Evolutionary conservation across 2,888 invertebrate species (phyloP).

Genomic region (Crepidodera aurea): DNA sequence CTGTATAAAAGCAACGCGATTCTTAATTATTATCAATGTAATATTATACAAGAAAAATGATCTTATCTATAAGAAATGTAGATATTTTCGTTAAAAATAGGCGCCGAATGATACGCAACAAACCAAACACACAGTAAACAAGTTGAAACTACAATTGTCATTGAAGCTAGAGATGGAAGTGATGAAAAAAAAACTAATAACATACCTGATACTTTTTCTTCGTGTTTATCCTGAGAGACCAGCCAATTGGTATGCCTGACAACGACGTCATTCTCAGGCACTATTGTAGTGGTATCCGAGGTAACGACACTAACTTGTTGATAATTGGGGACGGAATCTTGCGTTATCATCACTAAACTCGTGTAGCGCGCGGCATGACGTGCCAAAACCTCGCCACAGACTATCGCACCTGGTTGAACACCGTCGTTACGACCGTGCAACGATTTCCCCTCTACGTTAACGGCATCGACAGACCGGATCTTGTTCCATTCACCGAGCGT

Average conservation of each 20-base stretch:
- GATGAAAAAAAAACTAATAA: conserved; percentile 20
- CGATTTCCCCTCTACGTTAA: conserved; percentile 53
- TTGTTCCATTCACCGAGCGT: conserved; percentile 33
- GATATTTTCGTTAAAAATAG: too few relatives aligned
- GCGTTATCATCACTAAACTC: conserved; percentile 90
- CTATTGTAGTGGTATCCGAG: conserved; percentile 77
- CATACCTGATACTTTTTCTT: conserved; percentile 37
- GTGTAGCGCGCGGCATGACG: conserved; percentile 74
- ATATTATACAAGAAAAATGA: too few relatives aligned
- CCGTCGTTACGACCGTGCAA: conserved; percentile 59
- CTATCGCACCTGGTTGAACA: conserved; percentile 60
- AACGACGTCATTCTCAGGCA: conserved; percentile 67
- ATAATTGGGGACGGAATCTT: conserved; percentile 66
- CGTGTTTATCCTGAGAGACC: conserved; percentile 48
- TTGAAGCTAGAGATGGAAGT: background rate
- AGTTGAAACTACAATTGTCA: too few relatives aligned
- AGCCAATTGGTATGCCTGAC: conserved; percentile 74
- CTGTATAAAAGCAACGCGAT: too few relatives aligned
- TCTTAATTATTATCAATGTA: too few relatives aligned
- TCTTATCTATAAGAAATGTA: too few relatives aligned
- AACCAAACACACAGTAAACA: too few relatives aligned
- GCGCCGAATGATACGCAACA: too few relatives aligned
- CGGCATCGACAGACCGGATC: conserved; percentile 57
- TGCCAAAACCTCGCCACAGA: conserved; percentile 49
- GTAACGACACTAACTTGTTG: conserved; percentile 77